These are phyloP conservation scores for Pao palembangensis DNA, from an alignment of 2,113 vertebrate genomes.

Conservation along the genomic window DNA sequence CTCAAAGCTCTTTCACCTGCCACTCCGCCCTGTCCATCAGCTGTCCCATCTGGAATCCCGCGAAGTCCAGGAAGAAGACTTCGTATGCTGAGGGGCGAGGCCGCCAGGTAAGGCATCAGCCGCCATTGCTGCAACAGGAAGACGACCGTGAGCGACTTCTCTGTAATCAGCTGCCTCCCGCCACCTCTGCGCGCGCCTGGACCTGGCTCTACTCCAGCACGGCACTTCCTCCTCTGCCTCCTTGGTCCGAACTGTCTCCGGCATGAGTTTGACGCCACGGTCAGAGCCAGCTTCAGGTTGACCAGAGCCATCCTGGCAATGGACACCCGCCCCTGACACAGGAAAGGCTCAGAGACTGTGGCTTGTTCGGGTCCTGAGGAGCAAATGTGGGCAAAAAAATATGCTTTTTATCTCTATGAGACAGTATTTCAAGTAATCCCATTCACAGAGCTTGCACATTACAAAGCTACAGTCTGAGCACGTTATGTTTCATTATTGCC, in stretches of 20 bases:
- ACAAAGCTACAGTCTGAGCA: no score
- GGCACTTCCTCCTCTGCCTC: slow-evolving; percentile 82
- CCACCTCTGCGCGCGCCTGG: no score
- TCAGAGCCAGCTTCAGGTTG: slow-evolving; percentile 84
- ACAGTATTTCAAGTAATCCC: no score
- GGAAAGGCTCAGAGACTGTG: no score
- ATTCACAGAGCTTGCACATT: no score
- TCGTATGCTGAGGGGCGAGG: slow-evolving; percentile 80
- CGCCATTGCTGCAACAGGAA: slow-evolving; percentile 85
- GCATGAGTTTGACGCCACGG: no score
- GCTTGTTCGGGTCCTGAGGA: slow-evolving; percentile 80
- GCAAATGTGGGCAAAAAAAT: neutral
- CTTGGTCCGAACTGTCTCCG: slow-evolving; percentile 87
- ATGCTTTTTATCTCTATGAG: no score
- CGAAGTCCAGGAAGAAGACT: slow-evolving; percentile 69
- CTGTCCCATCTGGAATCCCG: slow-evolving; percentile 75
- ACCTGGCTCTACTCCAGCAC: slow-evolving; percentile 92
- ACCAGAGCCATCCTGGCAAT: slow-evolving; percentile 67
- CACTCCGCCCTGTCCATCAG: slow-evolving; percentile 67
- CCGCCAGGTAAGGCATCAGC: slow-evolving; percentile 86
- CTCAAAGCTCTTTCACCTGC: no score
- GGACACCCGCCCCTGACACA: slow-evolving; percentile 75
- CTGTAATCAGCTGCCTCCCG: no score
- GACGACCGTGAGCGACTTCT: neutral
- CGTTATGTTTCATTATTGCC: no score